phyloP scores from a whole-genome alignment of 64 coral and sea anemone species.

The Pocillopora verrucosa region DNA sequence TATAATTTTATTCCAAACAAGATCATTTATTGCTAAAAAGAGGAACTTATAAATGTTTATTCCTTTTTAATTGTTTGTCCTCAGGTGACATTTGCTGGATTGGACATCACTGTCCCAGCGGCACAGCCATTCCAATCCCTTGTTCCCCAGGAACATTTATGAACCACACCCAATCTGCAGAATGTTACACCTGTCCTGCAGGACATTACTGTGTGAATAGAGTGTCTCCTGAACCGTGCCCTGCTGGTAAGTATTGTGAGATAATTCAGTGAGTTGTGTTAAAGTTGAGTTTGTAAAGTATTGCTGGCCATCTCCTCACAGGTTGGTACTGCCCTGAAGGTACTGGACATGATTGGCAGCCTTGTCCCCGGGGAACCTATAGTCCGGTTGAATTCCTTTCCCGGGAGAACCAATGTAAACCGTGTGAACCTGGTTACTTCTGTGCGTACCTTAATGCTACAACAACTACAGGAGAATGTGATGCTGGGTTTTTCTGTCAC shows the following conservation, averaged over 20 bases:
- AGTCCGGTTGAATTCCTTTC: slow-evolving; percentile 78
- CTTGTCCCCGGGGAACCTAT: slow-evolving; percentile 93
- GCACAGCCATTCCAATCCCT: slow-evolving; percentile 74
- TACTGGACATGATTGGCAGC: slow-evolving; percentile 83
- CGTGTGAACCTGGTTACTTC: slow-evolving; percentile 80
- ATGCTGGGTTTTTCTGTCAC: slow-evolving; percentile 84
- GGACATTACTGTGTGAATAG: slow-evolving; percentile 85
- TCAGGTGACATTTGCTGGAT: slow-evolving; percentile 85
- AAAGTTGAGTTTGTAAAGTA: not conserved
- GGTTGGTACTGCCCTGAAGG: slow-evolving; percentile 91
- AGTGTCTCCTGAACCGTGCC: slow-evolving; percentile 67
- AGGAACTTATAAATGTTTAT: not conserved
- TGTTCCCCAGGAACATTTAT: slow-evolving; percentile 86
- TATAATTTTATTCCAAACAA: not conserved
- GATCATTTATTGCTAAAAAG: not conserved
- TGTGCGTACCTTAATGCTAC: slow-evolving; percentile 82
- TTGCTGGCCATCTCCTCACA: not conserved
- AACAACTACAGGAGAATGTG: slow-evolving; percentile 64
- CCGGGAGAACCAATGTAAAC: slow-evolving; percentile 60
- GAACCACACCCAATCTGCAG: slow-evolving; percentile 85
- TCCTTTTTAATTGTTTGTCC: not conserved
- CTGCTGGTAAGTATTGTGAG: slow-evolving; percentile 59
- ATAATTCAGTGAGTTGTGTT: too few species aligned
- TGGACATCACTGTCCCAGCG: slow-evolving; percentile 90
- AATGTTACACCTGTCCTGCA: slow-evolving; percentile 82